These are phyloP conservation scores for Sturnira hondurensis DNA, from an alignment of 2,113 vertebrate genomes.

Conservation along the genomic window DNA sequence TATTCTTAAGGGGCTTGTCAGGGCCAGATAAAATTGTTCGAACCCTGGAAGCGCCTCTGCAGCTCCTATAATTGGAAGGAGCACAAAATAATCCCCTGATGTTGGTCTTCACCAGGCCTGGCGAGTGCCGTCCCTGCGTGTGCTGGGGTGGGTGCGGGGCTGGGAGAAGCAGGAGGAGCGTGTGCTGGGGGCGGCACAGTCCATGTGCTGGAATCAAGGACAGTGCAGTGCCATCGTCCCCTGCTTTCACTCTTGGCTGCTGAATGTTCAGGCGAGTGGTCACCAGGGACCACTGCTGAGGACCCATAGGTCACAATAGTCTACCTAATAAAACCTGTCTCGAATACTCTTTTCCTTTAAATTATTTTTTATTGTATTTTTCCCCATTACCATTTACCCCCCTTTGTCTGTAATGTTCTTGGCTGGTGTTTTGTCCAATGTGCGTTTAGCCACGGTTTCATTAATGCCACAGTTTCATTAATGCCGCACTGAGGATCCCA, in stretches of 20 bases:
- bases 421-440: background rate
- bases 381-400: no score
- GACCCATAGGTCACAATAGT: background rate
- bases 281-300: background rate
- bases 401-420: background rate
- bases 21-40: background rate
- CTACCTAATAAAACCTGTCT: background rate
- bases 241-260: background rate
- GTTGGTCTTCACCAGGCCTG: background rate
- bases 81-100: background rate
- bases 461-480: background rate
- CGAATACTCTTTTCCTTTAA: background rate
- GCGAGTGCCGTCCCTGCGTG: accelerated
- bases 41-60: background rate
- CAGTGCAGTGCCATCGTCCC: accelerated
- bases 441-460: background rate
- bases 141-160: background rate
- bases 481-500: background rate
- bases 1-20: background rate
- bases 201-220: accelerated
- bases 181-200: background rate
- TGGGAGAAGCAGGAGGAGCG: background rate
- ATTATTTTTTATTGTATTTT: no score
- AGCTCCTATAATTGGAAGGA: background rate
- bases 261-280: background rate